A percentile compares a stretch with the other conserved stretches of the same genome.
Evolutionary conservation across 2,888 invertebrate genomes (phyloP).

Genomic region (Anagyrus pseudococci): DNA sequence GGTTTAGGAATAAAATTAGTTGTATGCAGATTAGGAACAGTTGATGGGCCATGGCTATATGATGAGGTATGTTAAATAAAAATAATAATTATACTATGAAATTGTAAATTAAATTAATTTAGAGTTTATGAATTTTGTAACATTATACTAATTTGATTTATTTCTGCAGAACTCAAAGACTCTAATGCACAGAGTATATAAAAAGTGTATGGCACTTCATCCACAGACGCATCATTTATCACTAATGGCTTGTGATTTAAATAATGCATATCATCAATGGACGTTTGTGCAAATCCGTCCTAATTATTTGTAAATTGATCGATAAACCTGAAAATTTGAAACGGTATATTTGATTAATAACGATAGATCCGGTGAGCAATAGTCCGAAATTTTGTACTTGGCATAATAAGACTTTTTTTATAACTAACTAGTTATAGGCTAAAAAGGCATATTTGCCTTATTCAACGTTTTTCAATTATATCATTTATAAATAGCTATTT

Average conservation of each 20-base stretch:
- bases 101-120: background rate
- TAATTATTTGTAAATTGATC: no score
- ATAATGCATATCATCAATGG: slow-evolving; percentile 91
- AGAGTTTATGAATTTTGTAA: background rate
- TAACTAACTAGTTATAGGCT: background rate
- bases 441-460: no score
- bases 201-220: slow-evolving; percentile 84
- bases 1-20: slow-evolving; percentile 85
- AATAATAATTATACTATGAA: background rate
- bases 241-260: slow-evolving; percentile 82
- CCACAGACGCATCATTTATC: slow-evolving; percentile 80
- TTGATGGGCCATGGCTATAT: slow-evolving; percentile 94
- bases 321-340: no score
- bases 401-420: no score
- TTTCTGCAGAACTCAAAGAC: slow-evolving; percentile 67
- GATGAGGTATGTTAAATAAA: slow-evolving; percentile 67
- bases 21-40: slow-evolving; percentile 90
- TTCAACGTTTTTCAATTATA: no score
- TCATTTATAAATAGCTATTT: no score
- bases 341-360: no score
- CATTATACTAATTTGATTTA: background rate
- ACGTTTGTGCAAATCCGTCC: slow-evolving; percentile 78
- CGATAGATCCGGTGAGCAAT: no score
- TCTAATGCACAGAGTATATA: slow-evolving; percentile 77
- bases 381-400: no score